phyloP scores from a whole-genome alignment of 2,797 vertebrate species.

The Sphaeramia orbicularis region DNA sequence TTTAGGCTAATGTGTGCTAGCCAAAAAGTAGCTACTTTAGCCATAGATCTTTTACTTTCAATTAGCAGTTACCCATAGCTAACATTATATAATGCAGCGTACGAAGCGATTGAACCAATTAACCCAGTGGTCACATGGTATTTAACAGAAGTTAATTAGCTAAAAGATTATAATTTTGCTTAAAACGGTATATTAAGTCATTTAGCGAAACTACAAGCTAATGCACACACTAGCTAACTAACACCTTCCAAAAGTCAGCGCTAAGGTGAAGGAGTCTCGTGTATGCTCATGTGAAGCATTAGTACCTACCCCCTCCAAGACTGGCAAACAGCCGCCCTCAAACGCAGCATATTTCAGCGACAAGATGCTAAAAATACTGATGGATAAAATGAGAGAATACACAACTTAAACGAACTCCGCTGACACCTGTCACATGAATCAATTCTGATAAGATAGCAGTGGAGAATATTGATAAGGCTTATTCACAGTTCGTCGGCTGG shows the following conservation, averaged over 20 bases:
- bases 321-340: slow-evolving; percentile 50
- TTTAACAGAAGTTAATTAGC: too few species aligned
- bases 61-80: not conserved
- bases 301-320: slow-evolving; percentile 80
- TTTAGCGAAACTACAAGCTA: too few species aligned
- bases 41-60: too few species aligned
- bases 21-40: too few species aligned
- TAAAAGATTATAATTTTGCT: too few species aligned
- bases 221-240: slow-evolving; percentile 2
- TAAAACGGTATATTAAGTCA: too few species aligned
- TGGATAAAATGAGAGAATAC: not conserved
- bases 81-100: slow-evolving; percentile 3
- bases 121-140: not conserved
- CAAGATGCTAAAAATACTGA: not conserved
- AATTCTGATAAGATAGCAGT: not conserved
- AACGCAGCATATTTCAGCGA: slow-evolving; percentile 73
- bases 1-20: too few species aligned
- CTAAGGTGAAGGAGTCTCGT: slow-evolving; percentile 46
- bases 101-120: not conserved
- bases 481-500: not conserved
- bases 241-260: slow-evolving; percentile 19
- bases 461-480: not conserved
- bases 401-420: not conserved
- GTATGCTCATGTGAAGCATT: slow-evolving; percentile 49
- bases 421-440: not conserved